Evolutionary conservation across 2,797 vertebrate genomes (phyloP).

Genomic region (Pampus argenteus): DNA sequence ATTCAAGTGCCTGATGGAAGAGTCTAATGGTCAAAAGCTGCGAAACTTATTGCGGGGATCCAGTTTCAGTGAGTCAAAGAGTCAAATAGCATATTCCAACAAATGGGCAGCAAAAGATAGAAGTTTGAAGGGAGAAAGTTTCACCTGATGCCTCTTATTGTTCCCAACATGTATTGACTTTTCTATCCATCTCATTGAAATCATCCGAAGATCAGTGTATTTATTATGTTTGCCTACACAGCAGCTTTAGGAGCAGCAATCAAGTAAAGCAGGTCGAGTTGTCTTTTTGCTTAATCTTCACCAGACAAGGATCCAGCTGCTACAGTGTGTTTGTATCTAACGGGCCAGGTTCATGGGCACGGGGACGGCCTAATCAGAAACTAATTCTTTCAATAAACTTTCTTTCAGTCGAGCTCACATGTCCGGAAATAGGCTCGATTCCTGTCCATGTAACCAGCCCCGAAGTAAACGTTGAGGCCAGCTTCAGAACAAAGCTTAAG

Average conservation of each 20-base stretch:
- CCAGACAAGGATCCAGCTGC: conserved; percentile 79
- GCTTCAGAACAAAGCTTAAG: conserved; percentile 53
- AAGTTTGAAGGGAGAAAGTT: conserved; percentile 52
- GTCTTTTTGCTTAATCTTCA: conserved; percentile 63
- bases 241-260: conserved; percentile 51
- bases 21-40: conserved; percentile 56
- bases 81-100: conserved; percentile 51
- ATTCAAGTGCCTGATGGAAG: conserved; percentile 86
- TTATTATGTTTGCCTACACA: conserved; percentile 54
- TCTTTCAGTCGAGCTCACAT: conserved; percentile 11
- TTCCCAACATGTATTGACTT: conserved; percentile 66
- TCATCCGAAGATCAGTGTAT: conserved; percentile 51
- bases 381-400: conserved; percentile 7
- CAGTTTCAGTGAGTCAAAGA: conserved; percentile 31
- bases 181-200: conserved; percentile 70
- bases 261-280: conserved; percentile 52
- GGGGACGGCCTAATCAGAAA: conserved; percentile 39
- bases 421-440: conserved; percentile 13
- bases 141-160: conserved; percentile 72
- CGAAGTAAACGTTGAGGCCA: conserved; percentile 26
- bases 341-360: conserved; percentile 42
- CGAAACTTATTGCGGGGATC: conserved; percentile 25
- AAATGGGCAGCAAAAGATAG: conserved; percentile 42
- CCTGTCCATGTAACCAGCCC: conserved; percentile 44
- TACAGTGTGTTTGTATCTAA: conserved; percentile 69